A percentile compares a stretch with the other conserved stretches of the same genome.
These are phyloP conservation scores for Erythrocebus patas DNA, from an alignment of 2,113 vertebrate species.

Conservation along the genomic window DNA sequence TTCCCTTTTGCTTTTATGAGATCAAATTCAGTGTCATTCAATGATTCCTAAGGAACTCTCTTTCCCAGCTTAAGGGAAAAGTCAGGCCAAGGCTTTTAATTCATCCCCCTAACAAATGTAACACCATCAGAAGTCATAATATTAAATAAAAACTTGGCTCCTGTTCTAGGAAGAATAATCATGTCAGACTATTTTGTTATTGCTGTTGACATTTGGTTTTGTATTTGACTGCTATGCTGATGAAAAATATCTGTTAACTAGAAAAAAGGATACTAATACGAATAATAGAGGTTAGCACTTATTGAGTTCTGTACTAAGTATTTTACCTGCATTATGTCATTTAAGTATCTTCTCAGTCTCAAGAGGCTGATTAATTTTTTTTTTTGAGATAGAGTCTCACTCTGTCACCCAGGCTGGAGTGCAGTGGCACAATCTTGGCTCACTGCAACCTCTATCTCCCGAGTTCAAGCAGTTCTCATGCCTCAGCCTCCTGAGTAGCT, in stretches of 20 bases:
- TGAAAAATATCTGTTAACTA: neutral
- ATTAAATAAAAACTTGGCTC: constrained; percentile 21
- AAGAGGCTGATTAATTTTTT: no score
- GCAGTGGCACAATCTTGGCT: no score
- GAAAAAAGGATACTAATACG: neutral
- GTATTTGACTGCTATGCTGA: neutral
- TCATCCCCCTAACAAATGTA: neutral
- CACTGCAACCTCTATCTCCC: no score
- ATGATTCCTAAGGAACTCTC: constrained; percentile 12
- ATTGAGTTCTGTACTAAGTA: neutral
- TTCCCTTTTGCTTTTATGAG: constrained; percentile 25
- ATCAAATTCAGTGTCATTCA: neutral
- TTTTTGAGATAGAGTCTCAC: no score
- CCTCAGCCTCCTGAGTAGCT: no score
- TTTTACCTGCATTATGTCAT: neutral
- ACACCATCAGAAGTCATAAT: neutral
- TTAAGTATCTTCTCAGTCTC: neutral
- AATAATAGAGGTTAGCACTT: neutral
- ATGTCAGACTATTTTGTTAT: neutral
- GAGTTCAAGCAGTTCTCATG: no score
- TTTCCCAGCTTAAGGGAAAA: constrained; percentile 1
- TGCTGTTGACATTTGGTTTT: neutral
- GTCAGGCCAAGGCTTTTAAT: neutral
- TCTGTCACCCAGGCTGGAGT: no score
- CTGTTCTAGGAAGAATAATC: neutral